phyloP scores from a whole-genome alignment of 2,888 invertebrate species.

The Theristus sp. region DNA sequence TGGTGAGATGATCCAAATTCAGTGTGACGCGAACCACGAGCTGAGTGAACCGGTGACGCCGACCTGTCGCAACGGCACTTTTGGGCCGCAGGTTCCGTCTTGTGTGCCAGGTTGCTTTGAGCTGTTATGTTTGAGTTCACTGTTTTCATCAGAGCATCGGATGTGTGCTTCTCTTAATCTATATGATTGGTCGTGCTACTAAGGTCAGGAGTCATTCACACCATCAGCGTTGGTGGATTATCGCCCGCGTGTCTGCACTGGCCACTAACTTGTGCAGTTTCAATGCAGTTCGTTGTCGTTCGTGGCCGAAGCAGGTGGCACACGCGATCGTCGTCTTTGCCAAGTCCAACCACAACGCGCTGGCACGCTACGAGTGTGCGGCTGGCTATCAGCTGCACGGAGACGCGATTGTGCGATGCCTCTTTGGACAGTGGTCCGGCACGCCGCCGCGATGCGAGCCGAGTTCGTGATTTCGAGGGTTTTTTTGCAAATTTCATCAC shows the following conservation, averaged over 20 bases:
- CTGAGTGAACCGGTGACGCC: conserved; percentile 16
- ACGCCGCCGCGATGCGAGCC: conserved; percentile 58
- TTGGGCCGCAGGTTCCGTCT: conserved; percentile 30
- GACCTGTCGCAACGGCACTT: conserved; percentile 34
- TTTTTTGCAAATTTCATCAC: no score
- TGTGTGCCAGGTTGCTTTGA: conserved; percentile 31
- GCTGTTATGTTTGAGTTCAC: no score
- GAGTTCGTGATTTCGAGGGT: no score
- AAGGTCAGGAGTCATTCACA: no score
- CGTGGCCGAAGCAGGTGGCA: conserved; percentile 61
- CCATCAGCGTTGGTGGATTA: no score
- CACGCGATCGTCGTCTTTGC: conserved; percentile 91
- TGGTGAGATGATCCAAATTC: conserved; percentile 51
- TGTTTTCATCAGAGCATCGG: no score
- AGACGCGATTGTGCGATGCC: conserved; percentile 54
- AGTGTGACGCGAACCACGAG: conserved; percentile 49
- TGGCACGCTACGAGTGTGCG: conserved; percentile 74
- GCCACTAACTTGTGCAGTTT: no score
- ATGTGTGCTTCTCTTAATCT: no score
- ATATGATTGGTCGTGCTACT: no score
- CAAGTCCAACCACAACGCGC: conserved; percentile 89
- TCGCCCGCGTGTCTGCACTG: no score
- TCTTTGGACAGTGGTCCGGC: conserved; percentile 84
- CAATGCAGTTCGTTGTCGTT: conserved; percentile 53
- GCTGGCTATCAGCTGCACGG: conserved; percentile 66